Evolutionary conservation across 2,888 invertebrate genomes (phyloP).

Genomic region (Microplitis deprimator): DNA sequence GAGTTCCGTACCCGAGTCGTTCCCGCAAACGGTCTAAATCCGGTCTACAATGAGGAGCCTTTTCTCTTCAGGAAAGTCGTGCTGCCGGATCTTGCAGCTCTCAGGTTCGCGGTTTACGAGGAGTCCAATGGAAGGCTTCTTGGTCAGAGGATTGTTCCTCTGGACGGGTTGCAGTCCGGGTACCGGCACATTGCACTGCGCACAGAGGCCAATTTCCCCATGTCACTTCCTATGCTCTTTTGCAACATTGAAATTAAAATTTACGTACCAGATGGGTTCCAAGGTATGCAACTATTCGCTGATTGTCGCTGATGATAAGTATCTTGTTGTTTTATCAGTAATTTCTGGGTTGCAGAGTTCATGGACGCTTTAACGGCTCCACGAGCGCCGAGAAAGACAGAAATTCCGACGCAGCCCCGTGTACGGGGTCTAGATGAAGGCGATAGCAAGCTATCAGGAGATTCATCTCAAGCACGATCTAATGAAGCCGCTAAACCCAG

Average conservation of each 20-base stretch:
- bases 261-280: conserved; percentile 99
- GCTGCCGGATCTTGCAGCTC: conserved; percentile 95
- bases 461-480: conserved; percentile 60
- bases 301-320: neutral
- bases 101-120: conserved; percentile 98
- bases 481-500: conserved; percentile 64
- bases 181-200: conserved; percentile 97
- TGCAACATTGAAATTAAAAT: conserved; percentile 99
- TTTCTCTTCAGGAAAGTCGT: conserved; percentile 99
- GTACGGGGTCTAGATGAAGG: conserved; percentile 93
- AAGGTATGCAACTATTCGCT: conserved; percentile 75
- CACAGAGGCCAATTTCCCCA: conserved; percentile 99
- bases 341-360: conserved; percentile 79
- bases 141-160: conserved; percentile 96
- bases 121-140: conserved; percentile 93
- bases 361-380: conserved; percentile 99
- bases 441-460: conserved; percentile 70
- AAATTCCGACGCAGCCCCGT: conserved; percentile 78
- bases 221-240: conserved; percentile 99
- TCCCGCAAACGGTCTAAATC: conserved; percentile 97
- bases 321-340: neutral
- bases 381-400: conserved; percentile 74
- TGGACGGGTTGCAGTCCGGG: conserved; percentile 98
- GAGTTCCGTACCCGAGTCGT: conserved; percentile 98
- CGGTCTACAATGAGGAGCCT: conserved; percentile 98